Percentiles rank a stretch among this genome's conserved stretches.
phyloP scores from a whole-genome alignment of 1,140 invertebrate species.

The Sycophila sp. region DNA sequence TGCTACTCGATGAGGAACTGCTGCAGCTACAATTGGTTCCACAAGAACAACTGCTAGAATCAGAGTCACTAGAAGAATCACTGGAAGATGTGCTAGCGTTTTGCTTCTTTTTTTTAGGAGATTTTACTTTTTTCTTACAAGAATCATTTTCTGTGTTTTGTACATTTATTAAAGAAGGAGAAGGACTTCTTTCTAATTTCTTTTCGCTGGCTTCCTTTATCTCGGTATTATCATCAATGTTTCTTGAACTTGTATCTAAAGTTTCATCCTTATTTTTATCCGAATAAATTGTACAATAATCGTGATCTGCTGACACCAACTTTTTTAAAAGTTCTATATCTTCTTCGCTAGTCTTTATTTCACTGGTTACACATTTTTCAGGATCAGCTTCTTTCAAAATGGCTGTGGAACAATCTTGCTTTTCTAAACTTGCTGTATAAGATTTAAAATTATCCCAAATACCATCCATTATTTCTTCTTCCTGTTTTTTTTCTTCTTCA shows the following conservation, averaged over 20 bases:
- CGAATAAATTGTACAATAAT: constrained; percentile 64
- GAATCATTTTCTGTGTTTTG: constrained; percentile 37
- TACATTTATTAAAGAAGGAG: constrained; percentile 36
- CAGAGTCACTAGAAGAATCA: constrained; percentile 78
- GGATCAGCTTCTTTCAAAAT: neutral
- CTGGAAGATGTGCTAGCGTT: constrained; percentile 70
- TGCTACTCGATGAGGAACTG: constrained; percentile 70
- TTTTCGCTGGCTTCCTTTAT: constrained; percentile 47
- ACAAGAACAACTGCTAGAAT: constrained; percentile 80
- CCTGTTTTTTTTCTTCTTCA: constrained; percentile 64
- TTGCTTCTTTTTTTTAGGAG: constrained; percentile 61
- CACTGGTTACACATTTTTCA: constrained; percentile 6
- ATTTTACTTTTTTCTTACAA: constrained; percentile 51
- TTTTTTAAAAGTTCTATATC: constrained; percentile 53
- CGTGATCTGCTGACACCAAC: constrained; percentile 65
- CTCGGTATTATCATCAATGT: constrained; percentile 50
- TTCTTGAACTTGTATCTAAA: constrained; percentile 35
- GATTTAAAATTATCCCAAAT: constrained; percentile 86
- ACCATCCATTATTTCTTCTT: constrained; percentile 69
- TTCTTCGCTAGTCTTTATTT: constrained; percentile 37
- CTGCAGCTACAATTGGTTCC: constrained; percentile 83
- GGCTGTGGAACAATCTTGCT: constrained; percentile 50
- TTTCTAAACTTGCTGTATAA: constrained; percentile 71
- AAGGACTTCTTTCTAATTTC: constrained; percentile 50
- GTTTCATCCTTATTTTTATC: constrained; percentile 43